phyloP scores from a whole-genome alignment of 2,888 invertebrate species.

The Ariolimax columbianus region DNA sequence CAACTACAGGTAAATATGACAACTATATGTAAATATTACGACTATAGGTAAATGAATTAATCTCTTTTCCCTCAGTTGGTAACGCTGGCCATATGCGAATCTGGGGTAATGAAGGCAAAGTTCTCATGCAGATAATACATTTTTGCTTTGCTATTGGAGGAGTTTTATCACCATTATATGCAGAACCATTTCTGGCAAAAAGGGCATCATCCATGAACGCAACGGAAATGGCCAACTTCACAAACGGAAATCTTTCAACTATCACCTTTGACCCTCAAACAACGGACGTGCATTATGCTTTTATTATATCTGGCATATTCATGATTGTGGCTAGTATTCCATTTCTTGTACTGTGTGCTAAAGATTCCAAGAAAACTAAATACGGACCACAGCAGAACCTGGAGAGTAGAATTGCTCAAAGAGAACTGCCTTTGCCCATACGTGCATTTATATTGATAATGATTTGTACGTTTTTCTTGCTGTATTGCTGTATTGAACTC shows the following conservation, averaged over 20 bases:
- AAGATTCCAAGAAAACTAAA: slow-evolving; percentile 43
- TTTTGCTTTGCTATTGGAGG: slow-evolving; percentile 79
- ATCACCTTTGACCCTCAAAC: neutral
- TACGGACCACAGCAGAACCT: neutral
- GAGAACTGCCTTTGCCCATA: slow-evolving; percentile 49
- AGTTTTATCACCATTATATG: slow-evolving; percentile 78
- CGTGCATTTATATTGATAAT: slow-evolving; percentile 68
- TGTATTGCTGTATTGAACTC: slow-evolving; percentile 78
- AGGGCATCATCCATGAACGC: neutral
- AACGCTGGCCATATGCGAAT: slow-evolving; percentile 76
- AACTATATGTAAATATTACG: neutral
- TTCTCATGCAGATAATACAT: slow-evolving; percentile 79
- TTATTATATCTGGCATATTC: slow-evolving; percentile 56
- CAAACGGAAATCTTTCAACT: neutral
- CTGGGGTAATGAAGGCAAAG: slow-evolving; percentile 76
- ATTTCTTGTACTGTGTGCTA: slow-evolving; percentile 52
- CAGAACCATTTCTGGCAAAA: slow-evolving; percentile 77
- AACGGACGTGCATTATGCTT: slow-evolving; percentile 54
- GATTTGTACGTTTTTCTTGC: slow-evolving; percentile 72
- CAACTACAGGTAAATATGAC: too few relatives aligned
- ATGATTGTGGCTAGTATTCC: slow-evolving; percentile 51
- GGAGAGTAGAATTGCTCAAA: neutral
- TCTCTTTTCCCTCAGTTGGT: slow-evolving; percentile 62
- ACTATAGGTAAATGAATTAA: neutral
- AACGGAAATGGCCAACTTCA: neutral